phyloP scores from a whole-genome alignment of 2,113 vertebrate species.

The Balaeniceps rex region DNA sequence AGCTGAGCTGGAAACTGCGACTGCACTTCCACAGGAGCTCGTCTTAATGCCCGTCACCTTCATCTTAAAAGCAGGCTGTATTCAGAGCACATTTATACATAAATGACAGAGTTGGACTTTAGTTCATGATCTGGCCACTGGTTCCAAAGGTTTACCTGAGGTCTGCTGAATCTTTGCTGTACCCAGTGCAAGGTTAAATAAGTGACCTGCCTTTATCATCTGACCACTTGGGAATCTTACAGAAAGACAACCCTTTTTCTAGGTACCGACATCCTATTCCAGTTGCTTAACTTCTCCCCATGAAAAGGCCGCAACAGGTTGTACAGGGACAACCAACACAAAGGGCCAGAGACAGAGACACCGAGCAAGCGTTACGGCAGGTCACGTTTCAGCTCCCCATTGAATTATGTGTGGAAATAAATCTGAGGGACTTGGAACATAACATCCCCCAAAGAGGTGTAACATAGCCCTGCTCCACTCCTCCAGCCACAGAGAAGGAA shows the following conservation, averaged over 20 bases:
- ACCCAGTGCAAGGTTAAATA: neutral
- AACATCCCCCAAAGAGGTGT: neutral
- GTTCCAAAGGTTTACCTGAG: neutral
- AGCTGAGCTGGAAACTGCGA: neutral
- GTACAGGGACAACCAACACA: neutral
- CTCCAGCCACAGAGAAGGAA: neutral
- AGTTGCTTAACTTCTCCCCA: neutral
- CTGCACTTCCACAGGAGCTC: neutral
- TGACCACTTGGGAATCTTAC: neutral
- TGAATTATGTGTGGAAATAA: neutral
- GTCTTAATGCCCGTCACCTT: neutral
- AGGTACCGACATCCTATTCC: neutral
- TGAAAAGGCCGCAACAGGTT: neutral
- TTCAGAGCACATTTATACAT: neutral
- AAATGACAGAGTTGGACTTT: neutral
- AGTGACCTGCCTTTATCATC: neutral
- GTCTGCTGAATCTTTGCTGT: neutral
- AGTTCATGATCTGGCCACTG: neutral
- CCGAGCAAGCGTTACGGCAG: neutral
- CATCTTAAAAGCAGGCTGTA: neutral
- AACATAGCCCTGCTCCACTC: neutral
- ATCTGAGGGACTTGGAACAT: fast-evolving
- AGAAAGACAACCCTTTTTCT: neutral
- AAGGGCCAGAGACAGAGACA: neutral
- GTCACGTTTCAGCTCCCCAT: neutral